Evolutionary conservation across 2,888 invertebrate genomes (phyloP).

Genomic region (Ectemnius lituratus): DNA sequence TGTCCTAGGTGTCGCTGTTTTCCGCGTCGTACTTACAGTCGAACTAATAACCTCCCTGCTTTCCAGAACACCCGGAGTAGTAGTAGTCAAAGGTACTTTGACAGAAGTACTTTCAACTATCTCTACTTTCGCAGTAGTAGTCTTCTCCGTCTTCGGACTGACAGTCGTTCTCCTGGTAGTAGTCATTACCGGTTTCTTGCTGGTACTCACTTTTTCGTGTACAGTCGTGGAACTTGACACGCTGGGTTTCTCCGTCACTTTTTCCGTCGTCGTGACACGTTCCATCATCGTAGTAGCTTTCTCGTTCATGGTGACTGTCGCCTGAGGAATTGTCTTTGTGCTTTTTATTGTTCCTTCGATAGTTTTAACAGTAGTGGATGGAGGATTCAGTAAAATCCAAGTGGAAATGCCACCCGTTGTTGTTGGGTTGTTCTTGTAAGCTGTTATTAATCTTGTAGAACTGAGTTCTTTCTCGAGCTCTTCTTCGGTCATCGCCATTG

Average conservation of each 20-base stretch:
- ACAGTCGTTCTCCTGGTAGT: conserved; percentile 43
- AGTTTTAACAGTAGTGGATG: conserved; percentile 70
- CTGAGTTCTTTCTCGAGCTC: conserved; percentile 80
- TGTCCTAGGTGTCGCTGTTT: conserved; percentile 38
- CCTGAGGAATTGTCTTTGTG: conserved; percentile 37
- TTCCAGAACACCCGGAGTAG: conserved; percentile 17
- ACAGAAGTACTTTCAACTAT: conserved; percentile 24
- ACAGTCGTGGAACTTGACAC: conserved; percentile 78
- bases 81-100: conserved; percentile 36
- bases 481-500: conserved; percentile 83
- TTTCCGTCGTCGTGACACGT: conserved; percentile 75
- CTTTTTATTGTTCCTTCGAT: conserved; percentile 25
- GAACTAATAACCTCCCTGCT: conserved; percentile 16
- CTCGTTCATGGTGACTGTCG: conserved; percentile 45
- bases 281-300: conserved; percentile 54
- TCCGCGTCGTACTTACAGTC: conserved; percentile 32
- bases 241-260: conserved; percentile 73
- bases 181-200: conserved; percentile 54
- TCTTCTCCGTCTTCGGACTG: conserved; percentile 24
- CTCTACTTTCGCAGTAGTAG: conserved; percentile 23
- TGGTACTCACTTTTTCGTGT: conserved; percentile 52
- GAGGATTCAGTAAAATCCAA: conserved; percentile 86
- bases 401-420: conserved; percentile 86
- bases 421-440: conserved; percentile 78
- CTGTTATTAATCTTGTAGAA: conserved; percentile 60